A percentile compares a stretch with the other conserved stretches of the same genome.
Conservation (phyloP, 2,888 invertebrate species). For the Rotaria magnacalcarata region DNA sequence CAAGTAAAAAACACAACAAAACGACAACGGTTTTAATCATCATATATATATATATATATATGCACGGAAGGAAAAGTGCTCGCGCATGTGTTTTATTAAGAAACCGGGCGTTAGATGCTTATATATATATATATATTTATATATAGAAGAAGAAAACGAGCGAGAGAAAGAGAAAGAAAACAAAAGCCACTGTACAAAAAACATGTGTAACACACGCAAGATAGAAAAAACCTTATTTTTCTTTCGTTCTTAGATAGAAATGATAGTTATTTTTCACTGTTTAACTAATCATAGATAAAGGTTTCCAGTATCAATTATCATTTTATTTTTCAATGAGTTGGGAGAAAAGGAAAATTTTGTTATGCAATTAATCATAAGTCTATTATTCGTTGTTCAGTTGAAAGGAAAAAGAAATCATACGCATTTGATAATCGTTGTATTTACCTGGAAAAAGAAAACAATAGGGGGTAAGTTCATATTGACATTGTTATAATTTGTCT, state of each 20-base stretch:
- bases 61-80: background rate
- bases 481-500: no score
- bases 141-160: no score
- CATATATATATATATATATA: background rate
- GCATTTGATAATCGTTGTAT: conserved; percentile 19
- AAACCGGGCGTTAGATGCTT: background rate
- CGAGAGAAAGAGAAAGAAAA: no score
- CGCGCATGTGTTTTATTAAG: background rate
- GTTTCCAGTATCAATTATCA: no score
- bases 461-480: no score
- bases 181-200: no score
- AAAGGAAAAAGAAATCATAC: background rate
- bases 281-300: background rate
- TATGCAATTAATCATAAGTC: background rate
- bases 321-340: background rate
- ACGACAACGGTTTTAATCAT: background rate
- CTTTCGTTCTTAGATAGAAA: background rate
- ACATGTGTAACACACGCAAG: no score
- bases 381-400: background rate
- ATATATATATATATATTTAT: no score
- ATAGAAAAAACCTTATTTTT: background rate
- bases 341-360: background rate
- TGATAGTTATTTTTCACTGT: background rate
- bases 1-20: background rate
- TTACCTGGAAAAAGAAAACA: background rate